Percentiles rank a stretch among this genome's conserved stretches.
Evolutionary conservation across 2,888 invertebrate species (phyloP).

Genomic region (Incurvaria masculella): DNA sequence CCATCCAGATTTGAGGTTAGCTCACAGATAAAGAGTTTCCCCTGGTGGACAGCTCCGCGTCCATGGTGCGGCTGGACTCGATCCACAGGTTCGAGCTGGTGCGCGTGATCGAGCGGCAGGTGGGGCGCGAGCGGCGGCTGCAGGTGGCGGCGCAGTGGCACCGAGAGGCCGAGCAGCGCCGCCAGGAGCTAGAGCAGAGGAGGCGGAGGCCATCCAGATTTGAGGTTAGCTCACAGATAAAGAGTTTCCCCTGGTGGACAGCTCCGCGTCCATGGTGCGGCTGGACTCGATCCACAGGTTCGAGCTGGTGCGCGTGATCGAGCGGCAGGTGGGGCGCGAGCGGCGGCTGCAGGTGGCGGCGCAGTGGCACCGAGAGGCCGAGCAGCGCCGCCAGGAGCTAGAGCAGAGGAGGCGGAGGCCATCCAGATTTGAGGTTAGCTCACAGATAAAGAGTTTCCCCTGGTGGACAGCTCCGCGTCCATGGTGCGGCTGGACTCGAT

Average conservation of each 20-base stretch:
- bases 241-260: constrained; percentile 97
- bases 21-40: no score
- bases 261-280: constrained; percentile 85
- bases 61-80: constrained; percentile 93
- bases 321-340: constrained; percentile 83
- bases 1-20: constrained; percentile 77
- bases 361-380: constrained; percentile 72
- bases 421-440: constrained; percentile 73
- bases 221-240: no score
- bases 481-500: constrained; percentile 96
- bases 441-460: no score
- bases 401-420: constrained; percentile 64
- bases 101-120: constrained; percentile 80
- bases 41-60: constrained; percentile 86
- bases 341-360: constrained; percentile 75
- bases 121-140: constrained; percentile 77
- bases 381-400: constrained; percentile 50
- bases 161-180: constrained; percentile 63
- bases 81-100: constrained; percentile 89
- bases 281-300: constrained; percentile 91
- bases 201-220: constrained; percentile 73
- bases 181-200: constrained; percentile 52
- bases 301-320: constrained; percentile 84
- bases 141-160: constrained; percentile 77
- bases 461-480: constrained; percentile 88